Conservation (phyloP, 2,888 invertebrate genomes). For the Rambutsinella grinnellia region DNA sequence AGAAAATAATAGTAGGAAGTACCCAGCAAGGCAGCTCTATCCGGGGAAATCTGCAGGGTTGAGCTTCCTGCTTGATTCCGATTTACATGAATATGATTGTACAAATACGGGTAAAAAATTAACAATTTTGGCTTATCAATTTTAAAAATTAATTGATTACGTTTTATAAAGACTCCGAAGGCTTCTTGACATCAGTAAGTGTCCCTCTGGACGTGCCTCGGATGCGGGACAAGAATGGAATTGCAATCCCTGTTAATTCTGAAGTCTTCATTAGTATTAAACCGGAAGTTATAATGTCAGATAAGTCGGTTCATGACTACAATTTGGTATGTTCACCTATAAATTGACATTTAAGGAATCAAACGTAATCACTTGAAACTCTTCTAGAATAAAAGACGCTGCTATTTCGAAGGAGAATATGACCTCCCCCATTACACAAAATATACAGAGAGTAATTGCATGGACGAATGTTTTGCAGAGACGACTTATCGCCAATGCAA, state of each 20-base stretch:
- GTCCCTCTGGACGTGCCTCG: slow-evolving; percentile 45
- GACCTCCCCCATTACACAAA: slow-evolving; percentile 55
- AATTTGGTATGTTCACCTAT: no score
- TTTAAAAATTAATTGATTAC: background rate
- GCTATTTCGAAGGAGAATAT: slow-evolving; percentile 58
- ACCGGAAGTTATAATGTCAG: slow-evolving; percentile 43
- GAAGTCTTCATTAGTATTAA: slow-evolving; percentile 56
- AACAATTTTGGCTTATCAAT: slow-evolving; percentile 39
- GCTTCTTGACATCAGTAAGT: background rate
- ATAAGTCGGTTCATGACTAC: background rate
- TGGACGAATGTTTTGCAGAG: slow-evolving; percentile 61
- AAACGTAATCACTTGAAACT: no score
- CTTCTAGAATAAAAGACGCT: slow-evolving; percentile 55
- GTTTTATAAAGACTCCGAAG: background rate
- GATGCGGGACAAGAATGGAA: slow-evolving; percentile 49
- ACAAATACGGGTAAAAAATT: slow-evolving; percentile 62
- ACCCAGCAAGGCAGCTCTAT: slow-evolving; percentile 56
- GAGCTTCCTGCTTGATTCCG: slow-evolving; percentile 60
- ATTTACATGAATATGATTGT: slow-evolving; percentile 63
- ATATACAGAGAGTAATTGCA: slow-evolving; percentile 61
- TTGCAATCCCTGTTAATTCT: slow-evolving; percentile 58
- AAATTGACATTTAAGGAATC: no score
- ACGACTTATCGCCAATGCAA: slow-evolving; percentile 48
- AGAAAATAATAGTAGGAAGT: slow-evolving; percentile 16
- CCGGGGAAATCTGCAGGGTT: slow-evolving; percentile 62